Base-by-base conservation (phyloP, 64 coral and sea anemone genomes). In the Porites australiensis region DNA sequence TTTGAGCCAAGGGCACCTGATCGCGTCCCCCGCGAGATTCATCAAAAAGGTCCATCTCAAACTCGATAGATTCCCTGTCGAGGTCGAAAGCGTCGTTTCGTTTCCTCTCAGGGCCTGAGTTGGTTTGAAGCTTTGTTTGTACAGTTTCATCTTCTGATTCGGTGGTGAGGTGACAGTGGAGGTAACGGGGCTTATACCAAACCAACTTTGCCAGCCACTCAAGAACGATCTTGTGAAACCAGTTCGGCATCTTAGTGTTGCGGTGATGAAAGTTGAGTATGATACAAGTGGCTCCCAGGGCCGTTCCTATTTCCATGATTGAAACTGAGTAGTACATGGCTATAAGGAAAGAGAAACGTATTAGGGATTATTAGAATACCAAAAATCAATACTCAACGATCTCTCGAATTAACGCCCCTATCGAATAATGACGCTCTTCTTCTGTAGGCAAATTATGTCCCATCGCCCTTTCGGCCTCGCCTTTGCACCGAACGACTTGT, bases 291-390 rank as follows among this genome's bases (percentile, higher is more conserved):
- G 95, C 95, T 0, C 92, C 95, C 4, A 97, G 83, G 18, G 95
- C 95, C 12, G 95, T 97, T 20, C 95, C 95, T 79, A 97, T 97
- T 46, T 97, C 95, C 95, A 97, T 97, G 92, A 97, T 97, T 16
- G 95, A 97, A 45, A 97, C 95, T 7, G 95, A 97, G 77, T 97
- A 97, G 73, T 97, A 97, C 95, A 97, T 94, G 19, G 95, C 95
- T 90, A 58, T 20, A 50, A 67, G 19, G n/a, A 6, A 87, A 91
- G 7, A 57, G 9, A 63, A 9, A 57, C 11, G 12, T 57, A 57
- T 57, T 57, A 57, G 12, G 12, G 12, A 57, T 9, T 12, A 57
- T 9, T 57, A 57, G 12, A 57, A 7, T 12, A 57, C 12, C 12
- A 5, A 57, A 57, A 7, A 57, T 7, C 54, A 9, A 57, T 57